Base-by-base conservation (phyloP, 2,113 vertebrate genomes). In the Salminus brasiliensis region DNA sequence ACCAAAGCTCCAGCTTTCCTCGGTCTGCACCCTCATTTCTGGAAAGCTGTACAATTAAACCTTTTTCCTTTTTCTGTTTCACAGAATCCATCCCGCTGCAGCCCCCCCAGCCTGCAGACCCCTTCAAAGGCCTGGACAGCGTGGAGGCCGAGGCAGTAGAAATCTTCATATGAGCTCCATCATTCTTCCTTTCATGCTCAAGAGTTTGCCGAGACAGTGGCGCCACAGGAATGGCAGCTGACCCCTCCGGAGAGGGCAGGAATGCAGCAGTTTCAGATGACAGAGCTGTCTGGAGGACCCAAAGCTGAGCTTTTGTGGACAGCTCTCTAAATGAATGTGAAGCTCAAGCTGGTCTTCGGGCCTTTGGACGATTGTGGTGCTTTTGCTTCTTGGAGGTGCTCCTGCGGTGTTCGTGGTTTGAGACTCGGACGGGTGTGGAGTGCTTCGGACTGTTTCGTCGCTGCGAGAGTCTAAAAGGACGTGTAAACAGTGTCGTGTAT, bases 61-160 rank as follows among this genome's bases (percentile, higher is more conserved):
- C 63, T 74, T 59, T 74, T 70, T 62, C 70, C 23, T 59, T 53
- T 10, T 39, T 8, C 16, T 23, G 9, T 62, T 49, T 72, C 8
- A 77, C 81, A 92, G 92, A 88, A 60, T 89, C 83, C 65, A 65
- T n/a, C 4, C 83, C 83, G 85, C 62, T 8, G 74, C 87, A 65
- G 87, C 83, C 62, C 88, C 25, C 59, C 87, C 78, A 86, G 74
- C 70, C 85, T 49, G 71, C 74, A 41, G 89, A 91, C 82, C 87
- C 88, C 15, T 91, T 93, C 69, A 82, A 84, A 82, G 92, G 91
- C 52, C 68, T 92, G 85, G 91, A 92, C 47, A 90, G 88, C 32
- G 80, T 93, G 82, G 88, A 92, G 45, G 81, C 89, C 0, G 92
- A 93, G 36, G 90, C 91, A 11, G 92, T 91, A 78, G 92, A 93